Evolutionary conservation across 2,113 vertebrate species (phyloP).

Genomic region (Thymallus thymallus): DNA sequence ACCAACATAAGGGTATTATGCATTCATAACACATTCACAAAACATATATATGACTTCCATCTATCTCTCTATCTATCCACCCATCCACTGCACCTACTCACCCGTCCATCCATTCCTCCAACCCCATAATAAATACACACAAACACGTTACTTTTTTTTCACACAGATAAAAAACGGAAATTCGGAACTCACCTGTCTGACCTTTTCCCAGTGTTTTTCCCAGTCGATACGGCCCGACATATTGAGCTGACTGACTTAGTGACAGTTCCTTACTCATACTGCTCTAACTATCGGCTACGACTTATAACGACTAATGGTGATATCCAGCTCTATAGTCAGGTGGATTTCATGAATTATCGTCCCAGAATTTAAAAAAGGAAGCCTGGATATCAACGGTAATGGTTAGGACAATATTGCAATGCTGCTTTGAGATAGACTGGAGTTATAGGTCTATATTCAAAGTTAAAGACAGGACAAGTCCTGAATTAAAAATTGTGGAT

Average conservation of each 20-base stretch:
- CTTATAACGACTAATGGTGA: conserved; percentile 43
- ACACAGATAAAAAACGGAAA: not conserved
- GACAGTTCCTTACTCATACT: conserved; percentile 80
- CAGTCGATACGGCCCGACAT: conserved; percentile 79
- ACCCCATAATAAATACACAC: not conserved
- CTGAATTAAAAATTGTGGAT: conserved; percentile 29
- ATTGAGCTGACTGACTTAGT: conserved; percentile 77
- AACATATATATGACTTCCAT: too few relatives aligned
- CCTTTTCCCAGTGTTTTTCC: conserved; percentile 80
- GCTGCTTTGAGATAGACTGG: conserved; percentile 24
- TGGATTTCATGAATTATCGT: not conserved
- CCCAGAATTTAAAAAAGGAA: not conserved
- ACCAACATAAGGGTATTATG: too few relatives aligned
- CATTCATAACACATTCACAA: too few relatives aligned
- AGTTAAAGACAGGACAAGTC: conserved; percentile 11
- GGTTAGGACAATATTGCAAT: conserved; percentile 14
- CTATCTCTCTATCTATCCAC: too few relatives aligned
- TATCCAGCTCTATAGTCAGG: conserved; percentile 21
- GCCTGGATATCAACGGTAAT: not conserved
- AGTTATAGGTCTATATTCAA: not conserved
- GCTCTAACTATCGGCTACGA: conserved; percentile 51
- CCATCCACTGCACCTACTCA: too few relatives aligned
- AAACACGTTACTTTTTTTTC: not conserved
- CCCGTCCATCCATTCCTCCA: too few relatives aligned
- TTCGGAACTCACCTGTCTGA: conserved; percentile 71